These are phyloP conservation scores for Felis chaus DNA, from an alignment of 2,113 vertebrate species.

Conservation along the genomic window DNA sequence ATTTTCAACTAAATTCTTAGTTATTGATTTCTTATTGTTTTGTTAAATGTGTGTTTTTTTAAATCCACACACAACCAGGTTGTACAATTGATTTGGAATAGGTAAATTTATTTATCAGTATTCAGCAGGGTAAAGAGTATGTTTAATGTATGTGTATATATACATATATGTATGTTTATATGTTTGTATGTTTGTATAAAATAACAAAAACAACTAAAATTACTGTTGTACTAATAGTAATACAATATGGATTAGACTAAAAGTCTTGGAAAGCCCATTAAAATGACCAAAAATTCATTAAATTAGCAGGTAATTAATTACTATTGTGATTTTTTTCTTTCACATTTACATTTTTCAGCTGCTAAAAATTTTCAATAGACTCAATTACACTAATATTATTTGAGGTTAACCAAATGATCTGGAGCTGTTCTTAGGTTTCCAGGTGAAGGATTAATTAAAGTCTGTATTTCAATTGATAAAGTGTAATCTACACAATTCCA, in stretches of 20 bases:
- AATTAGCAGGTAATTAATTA: not conserved
- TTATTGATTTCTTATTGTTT: not conserved
- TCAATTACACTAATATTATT: not conserved
- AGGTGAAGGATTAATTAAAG: not conserved
- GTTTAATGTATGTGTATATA: not conserved
- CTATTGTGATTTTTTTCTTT: not conserved
- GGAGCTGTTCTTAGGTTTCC: not conserved
- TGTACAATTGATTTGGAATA: not conserved
- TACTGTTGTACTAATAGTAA: not conserved
- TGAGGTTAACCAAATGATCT: not conserved
- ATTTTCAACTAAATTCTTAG: not conserved
- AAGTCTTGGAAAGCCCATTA: not conserved
- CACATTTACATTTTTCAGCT: not conserved
- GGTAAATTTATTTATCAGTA: not conserved
- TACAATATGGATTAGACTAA: not conserved
- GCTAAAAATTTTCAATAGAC: not conserved
- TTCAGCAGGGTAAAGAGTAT: not conserved
- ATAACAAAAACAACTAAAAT: not conserved
- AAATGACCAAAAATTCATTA: not conserved
- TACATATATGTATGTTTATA: accelerated
- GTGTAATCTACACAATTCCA: not conserved
- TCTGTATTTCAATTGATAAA: constrained; percentile 12
- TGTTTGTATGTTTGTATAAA: not conserved
- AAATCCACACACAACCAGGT: not conserved
- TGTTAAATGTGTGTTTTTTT: not conserved